A percentile compares a stretch with the other conserved stretches of the same genome.
Conservation (phyloP, 2,113 vertebrate genomes). For the Archilochus colubris region DNA sequence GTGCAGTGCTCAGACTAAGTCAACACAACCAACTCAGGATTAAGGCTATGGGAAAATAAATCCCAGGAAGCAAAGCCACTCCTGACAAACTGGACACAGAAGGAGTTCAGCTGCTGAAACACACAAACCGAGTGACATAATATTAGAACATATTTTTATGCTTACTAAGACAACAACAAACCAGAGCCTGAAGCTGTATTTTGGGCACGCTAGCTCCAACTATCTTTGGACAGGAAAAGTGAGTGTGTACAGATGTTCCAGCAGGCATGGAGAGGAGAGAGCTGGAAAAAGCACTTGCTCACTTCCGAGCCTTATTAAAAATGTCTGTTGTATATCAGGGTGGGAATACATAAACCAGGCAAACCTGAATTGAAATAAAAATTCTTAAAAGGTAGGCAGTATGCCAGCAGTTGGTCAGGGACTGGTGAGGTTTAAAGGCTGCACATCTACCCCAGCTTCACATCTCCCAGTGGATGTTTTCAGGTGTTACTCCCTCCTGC, state of each 20-base stretch:
- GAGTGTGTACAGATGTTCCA: conserved; percentile 45
- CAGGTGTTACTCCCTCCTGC: neutral
- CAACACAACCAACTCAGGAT: neutral
- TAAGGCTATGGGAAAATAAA: conserved; percentile 49
- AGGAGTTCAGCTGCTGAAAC: conserved; percentile 60
- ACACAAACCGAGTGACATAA: conserved; percentile 45
- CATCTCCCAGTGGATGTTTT: neutral
- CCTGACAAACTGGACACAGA: conserved; percentile 54
- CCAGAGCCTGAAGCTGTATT: conserved; percentile 17
- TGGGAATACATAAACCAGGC: neutral
- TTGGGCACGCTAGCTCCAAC: conserved; percentile 45
- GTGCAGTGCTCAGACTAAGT: neutral
- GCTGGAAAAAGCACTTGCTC: neutral
- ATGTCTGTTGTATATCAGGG: neutral
- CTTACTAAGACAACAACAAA: conserved; percentile 70
- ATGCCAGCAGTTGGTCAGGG: neutral
- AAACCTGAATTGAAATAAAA: neutral
- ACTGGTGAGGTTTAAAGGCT: neutral
- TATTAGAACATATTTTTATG: conserved; percentile 72
- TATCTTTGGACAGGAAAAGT: conserved; percentile 62
- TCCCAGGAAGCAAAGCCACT: conserved; percentile 38
- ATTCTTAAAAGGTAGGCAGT: neutral
- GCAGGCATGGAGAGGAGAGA: conserved; percentile 45
- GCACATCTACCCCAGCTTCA: neutral
- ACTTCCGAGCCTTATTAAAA: neutral